Evolutionary conservation across 2,888 invertebrate species (phyloP).

Genomic region (Psylliodes chrysocephalus): DNA sequence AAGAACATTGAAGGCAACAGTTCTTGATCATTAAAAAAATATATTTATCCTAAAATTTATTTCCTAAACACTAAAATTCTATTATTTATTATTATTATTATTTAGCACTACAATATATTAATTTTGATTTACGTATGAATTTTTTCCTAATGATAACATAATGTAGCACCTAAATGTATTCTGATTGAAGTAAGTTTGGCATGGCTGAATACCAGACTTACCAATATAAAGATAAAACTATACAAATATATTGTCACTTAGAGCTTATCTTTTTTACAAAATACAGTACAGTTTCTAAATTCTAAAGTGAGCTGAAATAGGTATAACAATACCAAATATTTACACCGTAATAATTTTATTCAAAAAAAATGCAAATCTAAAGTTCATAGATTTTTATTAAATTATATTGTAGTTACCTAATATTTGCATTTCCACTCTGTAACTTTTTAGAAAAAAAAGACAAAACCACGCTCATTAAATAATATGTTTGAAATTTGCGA

Average conservation of each 20-base stretch:
- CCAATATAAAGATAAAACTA: constrained; percentile 15
- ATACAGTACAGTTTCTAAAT: constrained; percentile 10
- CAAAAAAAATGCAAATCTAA: too few species aligned
- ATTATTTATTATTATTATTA: too few species aligned
- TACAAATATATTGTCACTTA: constrained; percentile 35
- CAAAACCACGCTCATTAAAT: too few species aligned
- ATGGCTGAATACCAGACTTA: constrained; percentile 22
- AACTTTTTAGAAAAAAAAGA: too few species aligned
- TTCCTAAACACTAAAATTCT: too few species aligned
- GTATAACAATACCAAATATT: constrained; percentile 1
- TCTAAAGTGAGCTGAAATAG: neutral
- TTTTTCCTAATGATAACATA: constrained; percentile 7
- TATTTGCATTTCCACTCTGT: too few species aligned
- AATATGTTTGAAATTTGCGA: too few species aligned
- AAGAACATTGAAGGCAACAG: constrained; percentile 9
- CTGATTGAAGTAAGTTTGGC: neutral
- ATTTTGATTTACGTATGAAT: constrained; percentile 5
- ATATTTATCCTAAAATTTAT: neutral
- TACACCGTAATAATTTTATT: too few species aligned
- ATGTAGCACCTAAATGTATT: constrained; percentile 29
- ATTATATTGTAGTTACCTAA: too few species aligned
- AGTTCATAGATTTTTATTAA: too few species aligned
- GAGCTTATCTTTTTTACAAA: constrained; percentile 29
- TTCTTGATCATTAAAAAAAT: neutral
- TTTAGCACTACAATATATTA: too few species aligned